These are phyloP conservation scores for Buathra laborator DNA, from an alignment of 2,888 invertebrate genomes.

Conservation along the genomic window DNA sequence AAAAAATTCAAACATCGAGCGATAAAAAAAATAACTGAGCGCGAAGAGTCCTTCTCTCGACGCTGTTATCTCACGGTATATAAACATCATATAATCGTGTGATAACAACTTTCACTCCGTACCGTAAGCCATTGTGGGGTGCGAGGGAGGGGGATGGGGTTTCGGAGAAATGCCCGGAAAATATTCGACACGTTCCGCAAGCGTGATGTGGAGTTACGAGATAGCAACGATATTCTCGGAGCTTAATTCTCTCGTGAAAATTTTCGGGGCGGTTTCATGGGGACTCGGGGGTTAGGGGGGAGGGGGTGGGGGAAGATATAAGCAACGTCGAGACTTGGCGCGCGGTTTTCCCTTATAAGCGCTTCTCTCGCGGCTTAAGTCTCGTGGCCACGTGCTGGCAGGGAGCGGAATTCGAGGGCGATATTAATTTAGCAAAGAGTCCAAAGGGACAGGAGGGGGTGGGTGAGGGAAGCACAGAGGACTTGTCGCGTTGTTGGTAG, in stretches of 20 bases:
- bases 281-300: not conserved
- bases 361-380: conserved; percentile 35
- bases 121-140: not conserved
- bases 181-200: conserved; percentile 46
- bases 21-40: conserved; percentile 39
- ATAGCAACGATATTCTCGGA: conserved; percentile 28
- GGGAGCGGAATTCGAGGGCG: conserved; percentile 73
- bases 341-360: conserved; percentile 53
- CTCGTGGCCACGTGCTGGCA: conserved; percentile 54
- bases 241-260: conserved; percentile 53
- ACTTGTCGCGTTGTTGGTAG: conserved; percentile 57
- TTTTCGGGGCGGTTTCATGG: conserved; percentile 39
- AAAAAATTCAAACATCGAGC: not conserved
- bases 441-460: conserved; percentile 52
- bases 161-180: conserved; percentile 54
- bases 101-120: conserved; percentile 31
- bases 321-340: conserved; percentile 43
- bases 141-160: conserved; percentile 6
- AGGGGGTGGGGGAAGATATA: not conserved
- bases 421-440: conserved; percentile 83
- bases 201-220: not conserved
- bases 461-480: conserved; percentile 57
- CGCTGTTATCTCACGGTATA: conserved; percentile 43
- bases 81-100: conserved; percentile 53
- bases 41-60: conserved; percentile 3